A percentile compares a stretch with the other conserved stretches of the same genome.
Conservation (phyloP, 2,797 vertebrate species). For the Bradypodion pumilum region DNA sequence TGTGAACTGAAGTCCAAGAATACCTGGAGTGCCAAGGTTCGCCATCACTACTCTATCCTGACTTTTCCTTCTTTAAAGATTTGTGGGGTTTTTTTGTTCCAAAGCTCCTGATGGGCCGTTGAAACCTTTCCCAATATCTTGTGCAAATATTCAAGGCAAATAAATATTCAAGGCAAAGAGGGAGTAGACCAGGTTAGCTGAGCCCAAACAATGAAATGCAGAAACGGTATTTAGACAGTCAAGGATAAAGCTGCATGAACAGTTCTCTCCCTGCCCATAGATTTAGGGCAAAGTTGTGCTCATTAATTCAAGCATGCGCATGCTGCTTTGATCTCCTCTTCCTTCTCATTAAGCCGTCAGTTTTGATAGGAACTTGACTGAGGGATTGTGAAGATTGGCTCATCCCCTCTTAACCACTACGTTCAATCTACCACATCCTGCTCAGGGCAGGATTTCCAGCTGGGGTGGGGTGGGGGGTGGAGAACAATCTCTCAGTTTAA, state of each 20-base stretch:
- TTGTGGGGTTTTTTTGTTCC: neutral
- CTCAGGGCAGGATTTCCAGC: neutral
- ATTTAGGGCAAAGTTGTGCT: conserved; percentile 7
- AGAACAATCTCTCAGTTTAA: neutral
- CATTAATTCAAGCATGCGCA: neutral
- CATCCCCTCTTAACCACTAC: neutral
- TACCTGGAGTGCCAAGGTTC: no score
- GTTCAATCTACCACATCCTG: neutral
- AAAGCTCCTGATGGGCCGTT: neutral
- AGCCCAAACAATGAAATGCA: neutral
- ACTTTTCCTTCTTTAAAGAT: neutral
- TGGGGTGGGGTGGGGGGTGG: no score
- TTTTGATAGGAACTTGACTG: neutral
- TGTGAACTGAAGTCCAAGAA: no score
- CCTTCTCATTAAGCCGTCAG: neutral
- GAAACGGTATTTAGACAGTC: neutral
- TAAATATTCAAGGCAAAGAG: neutral
- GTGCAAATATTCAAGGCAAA: neutral
- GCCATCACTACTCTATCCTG: no score
- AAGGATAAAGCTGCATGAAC: neutral
- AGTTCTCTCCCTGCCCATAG: neutral
- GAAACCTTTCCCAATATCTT: neutral
- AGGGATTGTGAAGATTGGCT: neutral
- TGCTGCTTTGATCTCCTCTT: neutral
- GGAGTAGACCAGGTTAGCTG: neutral